Evolutionary conservation across 2,888 invertebrate species (phyloP), one percentile per base, ranked within the genome.

Genomic region (Ormia ochracea): DNA sequence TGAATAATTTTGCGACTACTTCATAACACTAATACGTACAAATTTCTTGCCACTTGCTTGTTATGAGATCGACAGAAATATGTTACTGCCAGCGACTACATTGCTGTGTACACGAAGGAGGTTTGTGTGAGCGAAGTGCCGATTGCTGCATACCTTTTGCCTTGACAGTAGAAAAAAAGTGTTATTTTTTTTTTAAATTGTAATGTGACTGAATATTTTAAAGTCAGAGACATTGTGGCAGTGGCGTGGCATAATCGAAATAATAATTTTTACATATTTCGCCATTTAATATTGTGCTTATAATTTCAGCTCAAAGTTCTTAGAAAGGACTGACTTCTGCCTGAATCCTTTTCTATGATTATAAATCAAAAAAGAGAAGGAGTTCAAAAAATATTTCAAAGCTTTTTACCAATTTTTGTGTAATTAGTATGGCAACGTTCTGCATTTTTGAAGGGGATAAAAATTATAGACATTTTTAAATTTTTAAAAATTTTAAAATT

Each of bases 141-240:
- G n/a, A n/a, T n/a, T n/a, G 9, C 59, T 21, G 26, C 9, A 17
- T 66, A 45, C 41, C 31, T 72, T 72, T 45, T 48, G 23, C 33
- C 26, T 45, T 12, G 14, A 21, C 21, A 38, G 28, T 28, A 28
- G 36, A 38, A 63, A 19, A 56, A 21, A 28, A 7, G 21, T 38
- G 1, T 1, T 10, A n/a, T 59, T 68, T 66, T 54, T n/a, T 31
- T 41, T 23, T 63, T 74, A 58, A 68, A 69, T 78, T 68, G 63
- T 63, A 9, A 61, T 66, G 38, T 36, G 48, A 48, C 38, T 50
- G 31, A 70, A 65, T 26, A 59, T 72, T 72, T 78, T 41, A 12
- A n/a, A n/a, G n/a, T n/a, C n/a, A n/a, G n/a, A n/a, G n/a, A n/a
- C 48, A 45, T 33, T 28, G 56, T 9, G 45, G 14, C 59, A 33